Conservation (phyloP, 1,140 invertebrate species). For the Matsumurasca onukii region DNA sequence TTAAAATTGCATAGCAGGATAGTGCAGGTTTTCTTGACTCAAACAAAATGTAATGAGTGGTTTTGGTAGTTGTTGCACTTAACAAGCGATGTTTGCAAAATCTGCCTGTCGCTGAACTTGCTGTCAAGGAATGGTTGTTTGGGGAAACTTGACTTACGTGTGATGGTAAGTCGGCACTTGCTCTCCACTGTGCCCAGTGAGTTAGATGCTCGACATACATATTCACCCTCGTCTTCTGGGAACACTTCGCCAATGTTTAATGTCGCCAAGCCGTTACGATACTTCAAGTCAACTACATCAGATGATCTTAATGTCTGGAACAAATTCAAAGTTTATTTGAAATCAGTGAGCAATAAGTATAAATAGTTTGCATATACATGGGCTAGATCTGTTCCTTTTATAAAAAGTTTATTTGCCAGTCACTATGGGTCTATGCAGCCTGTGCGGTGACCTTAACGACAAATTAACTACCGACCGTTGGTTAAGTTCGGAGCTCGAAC, state of each 20-base stretch:
- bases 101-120: no score
- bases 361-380: no score
- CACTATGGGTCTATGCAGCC: no score
- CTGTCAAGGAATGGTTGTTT: no score
- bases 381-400: no score
- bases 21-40: background rate
- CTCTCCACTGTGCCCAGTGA: constrained; percentile 81
- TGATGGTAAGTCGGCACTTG: constrained; percentile 77
- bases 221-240: constrained; percentile 91
- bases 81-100: no score
- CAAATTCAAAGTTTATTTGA: constrained; percentile 31
- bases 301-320: constrained; percentile 65
- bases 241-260: constrained; percentile 88
- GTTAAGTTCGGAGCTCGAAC: no score
- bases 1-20: no score
- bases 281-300: constrained; percentile 87
- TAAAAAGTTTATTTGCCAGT: no score
- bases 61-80: background rate
- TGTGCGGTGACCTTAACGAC: no score
- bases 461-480: no score
- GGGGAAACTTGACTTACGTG: constrained; percentile 67
- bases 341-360: no score
- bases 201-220: constrained; percentile 87
- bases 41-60: background rate
- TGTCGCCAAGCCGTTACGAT: constrained; percentile 82